Evolutionary conservation across 2,888 invertebrate genomes (phyloP).

Genomic region (Leptarthrus brevirostris): DNA sequence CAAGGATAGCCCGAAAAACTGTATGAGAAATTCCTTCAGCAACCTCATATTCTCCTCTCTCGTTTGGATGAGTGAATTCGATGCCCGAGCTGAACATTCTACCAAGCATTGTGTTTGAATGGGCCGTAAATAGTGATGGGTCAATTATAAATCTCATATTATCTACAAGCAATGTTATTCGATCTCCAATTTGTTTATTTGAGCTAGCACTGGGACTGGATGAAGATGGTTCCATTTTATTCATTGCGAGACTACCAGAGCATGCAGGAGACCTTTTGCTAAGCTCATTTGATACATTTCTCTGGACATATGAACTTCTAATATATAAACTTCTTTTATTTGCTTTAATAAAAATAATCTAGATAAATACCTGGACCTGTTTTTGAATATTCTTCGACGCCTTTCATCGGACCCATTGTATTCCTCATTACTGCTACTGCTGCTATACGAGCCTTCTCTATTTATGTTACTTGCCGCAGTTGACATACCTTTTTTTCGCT

Average conservation of each 20-base stretch:
- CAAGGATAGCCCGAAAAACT: conserved; percentile 94
- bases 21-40: conserved; percentile 97
- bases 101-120: conserved; percentile 99
- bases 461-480: conserved; percentile 18
- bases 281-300: conserved; percentile 16
- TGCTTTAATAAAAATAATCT: neutral
- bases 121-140: conserved; percentile 89
- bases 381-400: conserved; percentile 75
- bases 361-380: conserved; percentile 73
- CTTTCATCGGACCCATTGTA: conserved; percentile 80
- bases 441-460: conserved; percentile 65
- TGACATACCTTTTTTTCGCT: conserved; percentile 16
- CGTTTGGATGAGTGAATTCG: conserved; percentile 94
- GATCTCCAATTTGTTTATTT: conserved; percentile 68
- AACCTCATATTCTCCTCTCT: conserved; percentile 95
- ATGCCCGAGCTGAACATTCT: conserved; percentile 95
- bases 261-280: conserved; percentile 18
- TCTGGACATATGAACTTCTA: conserved; percentile 26
- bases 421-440: conserved; percentile 89
- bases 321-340: neutral
- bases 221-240: conserved; percentile 27
- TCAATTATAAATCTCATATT: conserved; percentile 95
- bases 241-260: neutral
- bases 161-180: conserved; percentile 95
- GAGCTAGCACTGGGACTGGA: neutral